A percentile compares a stretch with the other conserved stretches of the same genome.
These are phyloP conservation scores for Parotia lawesii DNA, from an alignment of 2,113 vertebrate species.

Conservation along the genomic window DNA sequence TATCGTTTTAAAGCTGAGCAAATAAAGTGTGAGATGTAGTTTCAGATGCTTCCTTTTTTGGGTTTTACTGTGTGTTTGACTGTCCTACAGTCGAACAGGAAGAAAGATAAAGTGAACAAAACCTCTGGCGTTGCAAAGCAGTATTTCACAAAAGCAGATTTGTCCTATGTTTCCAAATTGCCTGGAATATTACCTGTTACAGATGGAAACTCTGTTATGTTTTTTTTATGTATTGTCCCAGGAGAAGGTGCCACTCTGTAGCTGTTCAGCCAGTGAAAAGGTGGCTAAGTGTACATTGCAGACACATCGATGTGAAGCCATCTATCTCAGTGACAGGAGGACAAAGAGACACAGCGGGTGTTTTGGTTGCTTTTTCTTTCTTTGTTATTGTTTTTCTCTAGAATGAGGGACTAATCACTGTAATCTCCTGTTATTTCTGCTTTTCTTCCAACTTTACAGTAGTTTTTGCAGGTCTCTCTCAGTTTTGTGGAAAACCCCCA, in stretches of 20 bases:
- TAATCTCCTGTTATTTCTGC: constrained; percentile 4
- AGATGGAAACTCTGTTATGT: not conserved
- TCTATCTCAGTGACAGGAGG: not conserved
- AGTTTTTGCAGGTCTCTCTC: not conserved
- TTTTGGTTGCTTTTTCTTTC: not conserved
- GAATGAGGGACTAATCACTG: not conserved
- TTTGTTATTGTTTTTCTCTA: not conserved
- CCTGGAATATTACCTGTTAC: not conserved
- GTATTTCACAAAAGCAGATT: not conserved
- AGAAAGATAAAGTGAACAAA: not conserved
- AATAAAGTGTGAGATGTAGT: constrained; percentile 9
- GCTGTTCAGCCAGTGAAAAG: not conserved
- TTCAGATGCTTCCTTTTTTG: constrained; percentile 3
- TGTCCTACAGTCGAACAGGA: not conserved
- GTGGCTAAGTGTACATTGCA: not conserved
- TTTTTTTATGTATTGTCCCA: not conserved
- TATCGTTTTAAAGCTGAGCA: not conserved
- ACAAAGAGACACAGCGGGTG: not conserved
- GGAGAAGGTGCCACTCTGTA: not conserved
- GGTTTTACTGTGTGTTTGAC: not conserved
- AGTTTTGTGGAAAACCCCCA: not conserved
- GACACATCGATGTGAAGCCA: not conserved
- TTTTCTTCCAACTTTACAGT: not conserved
- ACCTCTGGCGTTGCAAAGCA: not conserved
- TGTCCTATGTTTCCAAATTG: not conserved